Percentiles rank a stretch among this genome's conserved stretches.
These are phyloP conservation scores for Camponotus fellah DNA, from an alignment of 2,888 invertebrate genomes.

Conservation along the genomic window DNA sequence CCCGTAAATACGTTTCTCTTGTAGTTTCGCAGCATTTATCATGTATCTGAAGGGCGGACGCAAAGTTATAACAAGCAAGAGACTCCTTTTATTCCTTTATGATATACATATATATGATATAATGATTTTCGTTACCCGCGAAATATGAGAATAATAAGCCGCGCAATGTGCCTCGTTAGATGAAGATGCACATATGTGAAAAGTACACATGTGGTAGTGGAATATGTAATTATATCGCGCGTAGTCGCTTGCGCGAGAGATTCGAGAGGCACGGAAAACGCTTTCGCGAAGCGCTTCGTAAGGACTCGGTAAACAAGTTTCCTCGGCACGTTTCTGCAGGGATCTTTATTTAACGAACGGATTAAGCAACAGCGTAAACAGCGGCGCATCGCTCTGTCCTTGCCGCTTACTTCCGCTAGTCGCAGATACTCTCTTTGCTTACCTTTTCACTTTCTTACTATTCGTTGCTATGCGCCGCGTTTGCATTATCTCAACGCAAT, in stretches of 20 bases:
- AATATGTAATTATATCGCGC: slow-evolving; percentile 28
- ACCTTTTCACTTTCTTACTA: slow-evolving; percentile 30
- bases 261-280: slow-evolving; percentile 2
- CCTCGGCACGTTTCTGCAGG: slow-evolving; percentile 44
- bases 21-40: slow-evolving; percentile 38
- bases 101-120: background rate
- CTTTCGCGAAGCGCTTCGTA: slow-evolving; percentile 28
- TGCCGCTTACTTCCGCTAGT: slow-evolving; percentile 49
- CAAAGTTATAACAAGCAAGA: slow-evolving; percentile 30
- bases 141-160: slow-evolving; percentile 44
- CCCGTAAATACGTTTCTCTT: slow-evolving; percentile 49
- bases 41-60: slow-evolving; percentile 16
- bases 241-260: slow-evolving; percentile 21
- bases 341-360: slow-evolving; percentile 70
- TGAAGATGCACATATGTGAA: background rate
- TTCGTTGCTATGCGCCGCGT: background rate
- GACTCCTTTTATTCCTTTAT: slow-evolving; percentile 23
- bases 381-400: slow-evolving; percentile 45
- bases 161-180: background rate
- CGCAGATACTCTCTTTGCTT: slow-evolving; percentile 2
- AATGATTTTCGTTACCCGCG: slow-evolving; percentile 36
- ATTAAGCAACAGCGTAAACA: slow-evolving; percentile 65
- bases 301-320: slow-evolving; percentile 57
- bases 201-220: background rate
- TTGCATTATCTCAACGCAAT: slow-evolving; percentile 17